Percentiles rank a stretch among this genome's conserved stretches.
Conservation (phyloP, 2,888 invertebrate genomes). For the Odontocerum albicorne region DNA sequence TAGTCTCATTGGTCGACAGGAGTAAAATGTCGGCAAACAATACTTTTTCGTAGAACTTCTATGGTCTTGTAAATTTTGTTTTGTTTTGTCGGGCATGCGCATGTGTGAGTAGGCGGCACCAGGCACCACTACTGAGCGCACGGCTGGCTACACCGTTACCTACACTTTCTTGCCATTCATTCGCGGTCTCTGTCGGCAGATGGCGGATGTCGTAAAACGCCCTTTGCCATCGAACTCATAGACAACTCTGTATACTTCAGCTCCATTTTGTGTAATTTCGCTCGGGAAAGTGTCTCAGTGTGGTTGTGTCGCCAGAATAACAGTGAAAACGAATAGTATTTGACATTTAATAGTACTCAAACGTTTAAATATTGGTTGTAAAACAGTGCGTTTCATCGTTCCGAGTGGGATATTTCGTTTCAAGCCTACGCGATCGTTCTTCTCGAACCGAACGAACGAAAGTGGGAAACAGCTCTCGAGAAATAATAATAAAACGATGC, state of each 20-base stretch:
- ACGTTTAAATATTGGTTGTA: neutral
- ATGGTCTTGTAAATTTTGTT: neutral
- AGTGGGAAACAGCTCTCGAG: conserved; percentile 16
- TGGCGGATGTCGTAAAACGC: conserved; percentile 59
- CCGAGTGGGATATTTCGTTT: conserved; percentile 18
- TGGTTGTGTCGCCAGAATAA: conserved; percentile 1
- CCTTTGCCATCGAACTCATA: conserved; percentile 54
- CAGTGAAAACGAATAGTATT: neutral
- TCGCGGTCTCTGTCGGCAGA: conserved; percentile 53
- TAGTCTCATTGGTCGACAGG: no score
- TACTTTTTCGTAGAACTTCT: no score
- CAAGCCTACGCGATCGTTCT: conserved; percentile 19
- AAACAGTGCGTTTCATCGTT: neutral
- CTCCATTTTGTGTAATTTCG: conserved; percentile 59
- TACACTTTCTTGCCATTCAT: conserved; percentile 48
- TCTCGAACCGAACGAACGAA: conserved; percentile 17
- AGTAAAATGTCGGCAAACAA: no score
- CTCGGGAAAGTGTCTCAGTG: conserved; percentile 44
- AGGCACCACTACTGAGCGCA: conserved; percentile 19
- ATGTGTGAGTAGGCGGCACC: neutral
- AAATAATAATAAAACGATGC: conserved; percentile 20
- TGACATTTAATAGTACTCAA: conserved; percentile 1
- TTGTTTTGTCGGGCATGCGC: conserved; percentile 1
- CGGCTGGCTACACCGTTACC: conserved; percentile 26
- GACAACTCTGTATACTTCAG: conserved; percentile 51